Percentiles rank a stretch among this genome's conserved stretches.
phyloP scores from a whole-genome alignment of 2,797 vertebrate genomes.

The Betta splendens region DNA sequence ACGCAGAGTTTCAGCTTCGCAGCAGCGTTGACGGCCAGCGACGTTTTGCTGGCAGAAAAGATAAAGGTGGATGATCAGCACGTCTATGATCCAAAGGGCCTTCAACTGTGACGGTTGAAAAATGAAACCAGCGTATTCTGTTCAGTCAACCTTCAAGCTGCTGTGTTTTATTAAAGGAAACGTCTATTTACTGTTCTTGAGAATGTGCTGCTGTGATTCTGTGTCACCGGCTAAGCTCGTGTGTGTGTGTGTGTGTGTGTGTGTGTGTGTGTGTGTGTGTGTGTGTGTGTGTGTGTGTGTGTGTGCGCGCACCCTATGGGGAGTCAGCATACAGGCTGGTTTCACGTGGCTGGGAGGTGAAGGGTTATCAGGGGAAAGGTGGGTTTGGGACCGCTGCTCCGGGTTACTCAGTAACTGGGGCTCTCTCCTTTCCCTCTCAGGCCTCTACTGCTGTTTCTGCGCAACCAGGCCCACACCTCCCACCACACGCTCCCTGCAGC shows the following conservation, averaged over 20 bases:
- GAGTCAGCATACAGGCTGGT: slow-evolving; percentile 70
- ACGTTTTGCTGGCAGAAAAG: no score
- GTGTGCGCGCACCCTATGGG: slow-evolving; percentile 63
- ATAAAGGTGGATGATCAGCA: no score
- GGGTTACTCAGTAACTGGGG: slow-evolving; percentile 82
- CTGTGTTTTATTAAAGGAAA: slow-evolving; percentile 28
- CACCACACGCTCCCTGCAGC: slow-evolving; percentile 8
- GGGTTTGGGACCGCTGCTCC: slow-evolving; percentile 72
- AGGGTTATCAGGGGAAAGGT: slow-evolving; percentile 85
- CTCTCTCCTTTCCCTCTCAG: slow-evolving; percentile 58
- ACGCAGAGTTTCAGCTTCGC: no score
- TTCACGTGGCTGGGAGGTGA: slow-evolving; percentile 82
- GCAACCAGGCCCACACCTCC: slow-evolving; percentile 27
- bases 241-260: slow-evolving; percentile 38
- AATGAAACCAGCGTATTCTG: slow-evolving; percentile 4
- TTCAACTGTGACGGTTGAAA: no score
- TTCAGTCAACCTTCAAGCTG: slow-evolving; percentile 11
- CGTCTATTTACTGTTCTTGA: slow-evolving; percentile 19
- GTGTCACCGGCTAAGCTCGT: slow-evolving; percentile 45
- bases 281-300: slow-evolving; percentile 36
- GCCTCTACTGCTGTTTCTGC: slow-evolving; percentile 50
- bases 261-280: slow-evolving; percentile 35
- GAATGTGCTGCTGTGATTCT: slow-evolving; percentile 36
- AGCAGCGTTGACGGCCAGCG: no score
- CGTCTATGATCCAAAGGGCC: no score